These are phyloP conservation scores for Cerastis rubricosa DNA, from an alignment of 2,888 invertebrate genomes.

Conservation along the genomic window DNA sequence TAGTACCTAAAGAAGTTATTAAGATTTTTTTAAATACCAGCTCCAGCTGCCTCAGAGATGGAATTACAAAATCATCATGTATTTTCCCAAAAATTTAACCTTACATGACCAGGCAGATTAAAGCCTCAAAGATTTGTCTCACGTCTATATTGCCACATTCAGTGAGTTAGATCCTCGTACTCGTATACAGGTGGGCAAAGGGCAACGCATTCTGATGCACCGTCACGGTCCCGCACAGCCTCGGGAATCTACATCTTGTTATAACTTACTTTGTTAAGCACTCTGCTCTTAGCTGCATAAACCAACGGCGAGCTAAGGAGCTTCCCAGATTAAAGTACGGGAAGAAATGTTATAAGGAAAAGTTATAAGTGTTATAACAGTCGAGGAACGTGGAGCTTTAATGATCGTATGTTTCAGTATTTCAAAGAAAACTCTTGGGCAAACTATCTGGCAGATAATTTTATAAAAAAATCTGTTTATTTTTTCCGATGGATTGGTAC, in stretches of 20 bases:
- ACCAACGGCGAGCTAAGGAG: constrained; percentile 6
- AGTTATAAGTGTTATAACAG: background rate
- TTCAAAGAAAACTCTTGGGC: background rate
- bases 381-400: background rate
- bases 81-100: background rate
- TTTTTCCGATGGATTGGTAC: background rate
- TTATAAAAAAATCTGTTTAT: background rate
- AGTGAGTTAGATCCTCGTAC: constrained; percentile 53
- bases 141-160: constrained; percentile 21
- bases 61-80: background rate
- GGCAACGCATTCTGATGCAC: constrained; percentile 65
- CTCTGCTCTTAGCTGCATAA: constrained; percentile 37
- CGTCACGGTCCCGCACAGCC: constrained; percentile 49
- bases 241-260: constrained; percentile 72
- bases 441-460: background rate
- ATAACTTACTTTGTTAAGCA: constrained; percentile 58
- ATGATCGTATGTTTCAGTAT: background rate
- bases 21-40: no score
- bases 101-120: background rate
- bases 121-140: background rate
- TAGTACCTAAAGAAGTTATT: no score
- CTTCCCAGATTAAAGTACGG: constrained; percentile 33
- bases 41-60: background rate
- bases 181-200: constrained; percentile 71
- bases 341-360: constrained; percentile 1